Percentiles rank a stretch among this genome's conserved stretches.
phyloP scores from a whole-genome alignment of 2,797 vertebrate genomes.

The Platyrinchus mystaceus region DNA sequence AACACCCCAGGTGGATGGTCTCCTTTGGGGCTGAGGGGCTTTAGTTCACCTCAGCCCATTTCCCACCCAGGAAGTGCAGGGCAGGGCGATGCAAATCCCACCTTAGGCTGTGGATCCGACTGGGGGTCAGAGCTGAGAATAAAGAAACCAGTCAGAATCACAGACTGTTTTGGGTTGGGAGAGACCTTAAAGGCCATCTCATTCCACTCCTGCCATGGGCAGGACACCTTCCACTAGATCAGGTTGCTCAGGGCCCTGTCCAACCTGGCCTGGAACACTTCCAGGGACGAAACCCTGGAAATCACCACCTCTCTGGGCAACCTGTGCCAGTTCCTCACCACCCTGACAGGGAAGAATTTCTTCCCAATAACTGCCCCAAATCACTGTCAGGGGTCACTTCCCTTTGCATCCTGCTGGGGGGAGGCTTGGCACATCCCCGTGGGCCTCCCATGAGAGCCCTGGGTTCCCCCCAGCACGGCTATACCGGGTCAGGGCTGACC shows the following conservation, averaged over 20 bases:
- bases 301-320: background rate
- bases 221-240: background rate
- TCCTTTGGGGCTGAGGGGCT: background rate
- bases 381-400: background rate
- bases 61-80: background rate
- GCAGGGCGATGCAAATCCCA: background rate
- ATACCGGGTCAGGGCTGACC: background rate
- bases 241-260: background rate
- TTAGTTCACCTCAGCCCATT: background rate
- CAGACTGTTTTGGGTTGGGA: background rate
- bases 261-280: background rate
- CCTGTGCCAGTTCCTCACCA: background rate
- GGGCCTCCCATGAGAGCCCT: background rate
- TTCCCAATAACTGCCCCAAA: background rate
- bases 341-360: background rate
- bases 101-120: accelerated
- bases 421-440: background rate
- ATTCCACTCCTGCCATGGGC: background rate
- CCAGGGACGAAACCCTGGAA: background rate
- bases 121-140: background rate
- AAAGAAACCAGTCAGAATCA: background rate
- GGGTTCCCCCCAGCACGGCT: background rate
- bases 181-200: background rate
- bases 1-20: accelerated
- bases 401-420: background rate